These are phyloP conservation scores for Heterocephalus glaber DNA, from an alignment of 2,113 vertebrate genomes.

Conservation along the genomic window DNA sequence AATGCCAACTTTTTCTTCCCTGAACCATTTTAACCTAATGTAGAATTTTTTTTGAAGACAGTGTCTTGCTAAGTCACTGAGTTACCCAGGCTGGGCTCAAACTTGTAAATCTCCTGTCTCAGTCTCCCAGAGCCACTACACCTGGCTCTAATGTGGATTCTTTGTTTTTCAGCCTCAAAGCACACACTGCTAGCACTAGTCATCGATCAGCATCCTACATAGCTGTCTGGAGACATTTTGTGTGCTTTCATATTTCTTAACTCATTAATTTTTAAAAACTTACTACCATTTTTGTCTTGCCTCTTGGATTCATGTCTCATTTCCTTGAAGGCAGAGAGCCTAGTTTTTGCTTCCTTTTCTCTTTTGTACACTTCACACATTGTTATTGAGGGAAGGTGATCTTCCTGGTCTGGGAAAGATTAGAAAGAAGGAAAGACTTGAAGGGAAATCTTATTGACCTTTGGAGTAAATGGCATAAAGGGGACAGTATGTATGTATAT, in stretches of 20 bases:
- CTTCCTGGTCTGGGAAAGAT: conserved; percentile 10
- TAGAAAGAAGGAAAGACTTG: conserved; percentile 22
- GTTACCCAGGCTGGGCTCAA: background rate
- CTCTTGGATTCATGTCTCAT: background rate
- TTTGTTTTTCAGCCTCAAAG: background rate
- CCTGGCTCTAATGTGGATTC: background rate
- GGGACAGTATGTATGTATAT: background rate
- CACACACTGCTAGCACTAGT: background rate
- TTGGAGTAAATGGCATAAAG: background rate
- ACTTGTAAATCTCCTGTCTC: background rate
- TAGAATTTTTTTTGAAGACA: background rate
- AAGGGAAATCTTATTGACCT: background rate
- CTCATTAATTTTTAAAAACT: background rate
- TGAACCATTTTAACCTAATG: background rate
- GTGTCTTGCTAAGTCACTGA: background rate
- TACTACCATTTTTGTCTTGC: background rate
- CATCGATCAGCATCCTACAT: background rate
- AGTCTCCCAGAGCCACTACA: background rate
- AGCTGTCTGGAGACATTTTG: background rate
- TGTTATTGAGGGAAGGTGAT: background rate
- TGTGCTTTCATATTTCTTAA: background rate
- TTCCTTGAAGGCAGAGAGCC: background rate
- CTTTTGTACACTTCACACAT: background rate
- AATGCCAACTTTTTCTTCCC: background rate
- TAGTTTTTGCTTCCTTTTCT: conserved; percentile 1